Base-by-base conservation (phyloP, 2,113 vertebrate species). In the Macrotus californicus region DNA sequence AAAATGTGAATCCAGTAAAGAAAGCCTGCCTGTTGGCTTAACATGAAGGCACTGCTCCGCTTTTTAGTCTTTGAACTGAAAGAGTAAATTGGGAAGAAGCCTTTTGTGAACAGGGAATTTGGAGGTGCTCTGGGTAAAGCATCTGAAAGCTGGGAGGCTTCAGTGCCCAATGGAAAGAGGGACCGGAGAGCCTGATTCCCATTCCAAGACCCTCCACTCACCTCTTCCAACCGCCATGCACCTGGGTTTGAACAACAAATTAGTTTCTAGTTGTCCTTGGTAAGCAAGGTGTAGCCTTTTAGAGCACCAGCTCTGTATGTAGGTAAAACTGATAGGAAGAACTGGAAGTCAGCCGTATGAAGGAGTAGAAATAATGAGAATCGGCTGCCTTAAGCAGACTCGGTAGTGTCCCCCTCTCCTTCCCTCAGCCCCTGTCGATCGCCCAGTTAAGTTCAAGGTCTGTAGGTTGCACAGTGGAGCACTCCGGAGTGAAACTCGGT, bases 371-470 rank as follows among this genome's bases (percentile, higher is more conserved):
- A 39, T 39, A 46, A 41, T 10, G 39, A 79, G 46, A 82, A 12
- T 0, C 41, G 69, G 26, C 3, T 0, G 5, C 24, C 12, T n/a
- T 3, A 29, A 48, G 34, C 54, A 59, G 64, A 18, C 29, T 77
- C 0, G 1, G 22, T 50, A 39, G 39, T 64, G 14, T 6, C 15
- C 34, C 7, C 14, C 5, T 7, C 21, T n/a, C 67, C 7, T 21
- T 36, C 22, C 14, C 29, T 22, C 21, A 19, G 15, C 50, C 8
- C 19, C 6, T 6, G 31, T 15, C 34, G 4, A 31, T 1, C 1
- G 2, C 41, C 31, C 31, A 56, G 41, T 0, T 9, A 19, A 26
- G 26, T 54, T 84, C 52, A 72, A 34, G 11, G 52, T 34, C 39
- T 16, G 24, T 5, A 36, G 24, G n/a, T 18, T 61, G 24, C 7